Evolutionary conservation across 1,140 invertebrate genomes (phyloP).

Genomic region (Drosophila melanica): DNA sequence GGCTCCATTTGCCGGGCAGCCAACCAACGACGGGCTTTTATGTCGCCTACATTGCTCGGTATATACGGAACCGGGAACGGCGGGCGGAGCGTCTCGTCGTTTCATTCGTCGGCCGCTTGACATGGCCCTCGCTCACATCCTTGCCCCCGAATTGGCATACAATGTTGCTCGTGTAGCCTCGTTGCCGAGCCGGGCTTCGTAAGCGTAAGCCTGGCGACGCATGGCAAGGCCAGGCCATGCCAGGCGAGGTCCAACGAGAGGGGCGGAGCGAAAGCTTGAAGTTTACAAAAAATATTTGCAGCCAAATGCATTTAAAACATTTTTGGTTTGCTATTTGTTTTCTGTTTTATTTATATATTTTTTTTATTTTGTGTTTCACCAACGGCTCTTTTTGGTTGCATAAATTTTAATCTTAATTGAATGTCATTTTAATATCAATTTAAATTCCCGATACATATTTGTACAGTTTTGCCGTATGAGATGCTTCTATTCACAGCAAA

Average conservation of each 20-base stretch:
- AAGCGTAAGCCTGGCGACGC: conserved; percentile 40
- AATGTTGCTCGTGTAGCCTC: conserved; percentile 68
- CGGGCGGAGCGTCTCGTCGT: conserved; percentile 56
- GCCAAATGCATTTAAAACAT: conserved; percentile 46
- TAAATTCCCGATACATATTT: conserved; percentile 40
- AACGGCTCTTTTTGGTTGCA: conserved; percentile 48
- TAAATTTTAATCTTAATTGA: conserved; percentile 78
- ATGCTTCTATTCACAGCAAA: neutral
- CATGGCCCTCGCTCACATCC: conserved; percentile 45
- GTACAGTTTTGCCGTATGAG: neutral
- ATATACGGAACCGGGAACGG: conserved; percentile 54
- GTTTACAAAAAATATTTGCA: conserved; percentile 67
- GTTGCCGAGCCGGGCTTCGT: conserved; percentile 58
- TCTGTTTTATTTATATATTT: conserved; percentile 19
- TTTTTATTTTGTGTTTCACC: conserved; percentile 25
- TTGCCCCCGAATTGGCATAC: conserved; percentile 53
- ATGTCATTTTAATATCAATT: conserved; percentile 68
- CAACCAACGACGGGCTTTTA: conserved; percentile 69
- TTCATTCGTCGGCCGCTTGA: conserved; percentile 71
- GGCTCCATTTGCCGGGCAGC: conserved; percentile 61
- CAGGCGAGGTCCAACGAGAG: conserved; percentile 5
- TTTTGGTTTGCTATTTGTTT: conserved; percentile 17
- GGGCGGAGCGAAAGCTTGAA: conserved; percentile 59
- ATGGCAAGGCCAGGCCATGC: neutral
- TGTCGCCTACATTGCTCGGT: conserved; percentile 65